These are phyloP conservation scores for Malthinus seriepunctatus DNA, from an alignment of 2,888 invertebrate genomes.

Conservation along the genomic window DNA sequence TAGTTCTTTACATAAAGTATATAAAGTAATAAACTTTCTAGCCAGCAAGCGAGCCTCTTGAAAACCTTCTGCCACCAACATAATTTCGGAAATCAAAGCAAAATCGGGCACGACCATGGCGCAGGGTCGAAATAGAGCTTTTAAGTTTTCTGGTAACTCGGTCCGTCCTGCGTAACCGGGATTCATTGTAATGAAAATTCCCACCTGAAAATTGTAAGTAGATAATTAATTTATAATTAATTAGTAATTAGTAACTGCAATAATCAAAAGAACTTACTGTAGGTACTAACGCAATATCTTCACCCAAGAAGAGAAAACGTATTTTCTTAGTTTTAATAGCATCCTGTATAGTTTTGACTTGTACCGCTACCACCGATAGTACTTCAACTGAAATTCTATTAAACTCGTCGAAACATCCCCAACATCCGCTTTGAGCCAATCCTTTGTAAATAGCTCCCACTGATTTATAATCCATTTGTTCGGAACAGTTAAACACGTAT, in stretches of 20 bases:
- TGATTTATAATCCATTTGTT: conserved; percentile 97
- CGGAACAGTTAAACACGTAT: conserved; percentile 96
- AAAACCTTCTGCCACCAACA: conserved; percentile 95
- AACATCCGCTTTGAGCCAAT: conserved; percentile 92
- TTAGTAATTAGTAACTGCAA: too few species aligned
- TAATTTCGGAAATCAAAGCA: conserved; percentile 94
- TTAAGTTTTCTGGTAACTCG: conserved; percentile 82
- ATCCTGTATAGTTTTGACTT: conserved; percentile 84
- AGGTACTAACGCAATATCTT: conserved; percentile 71
- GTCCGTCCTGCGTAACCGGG: conserved; percentile 94
- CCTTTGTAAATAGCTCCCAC: conserved; percentile 95
- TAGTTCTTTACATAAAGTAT: conserved; percentile 86
- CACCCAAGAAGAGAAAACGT: conserved; percentile 84
- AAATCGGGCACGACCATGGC: conserved; percentile 98
- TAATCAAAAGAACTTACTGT: conserved; percentile 65
- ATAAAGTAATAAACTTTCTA: conserved; percentile 91
- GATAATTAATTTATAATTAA: background rate
- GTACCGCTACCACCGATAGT: conserved; percentile 92
- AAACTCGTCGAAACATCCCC: conserved; percentile 98
- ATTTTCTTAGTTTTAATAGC: conserved; percentile 83
- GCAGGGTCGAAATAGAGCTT: conserved; percentile 81
- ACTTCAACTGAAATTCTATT: conserved; percentile 95
- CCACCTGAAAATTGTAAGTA: conserved; percentile 54
- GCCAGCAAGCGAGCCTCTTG: conserved; percentile 88
- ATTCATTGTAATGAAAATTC: conserved; percentile 96